Evolutionary conservation across 2,888 invertebrate genomes (phyloP).

Genomic region (Drosophila falleni): DNA sequence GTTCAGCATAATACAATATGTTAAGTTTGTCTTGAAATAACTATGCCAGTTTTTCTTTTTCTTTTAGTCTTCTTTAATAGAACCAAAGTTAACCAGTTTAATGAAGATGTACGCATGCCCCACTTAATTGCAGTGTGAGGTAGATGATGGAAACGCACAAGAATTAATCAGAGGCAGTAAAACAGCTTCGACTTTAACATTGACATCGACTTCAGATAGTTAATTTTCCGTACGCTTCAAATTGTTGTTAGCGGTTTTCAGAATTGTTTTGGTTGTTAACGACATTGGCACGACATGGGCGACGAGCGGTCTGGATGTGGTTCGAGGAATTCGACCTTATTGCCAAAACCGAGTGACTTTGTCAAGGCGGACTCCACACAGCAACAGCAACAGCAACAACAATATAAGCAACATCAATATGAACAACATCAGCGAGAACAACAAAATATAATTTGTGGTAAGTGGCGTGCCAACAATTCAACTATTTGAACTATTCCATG

Average conservation of each 20-base stretch:
- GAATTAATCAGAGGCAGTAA: constrained; percentile 64
- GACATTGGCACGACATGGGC: constrained; percentile 69
- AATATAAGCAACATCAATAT: constrained; percentile 24
- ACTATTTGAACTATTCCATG: constrained; percentile 65
- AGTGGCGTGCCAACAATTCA: constrained; percentile 68
- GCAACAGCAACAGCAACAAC: constrained; percentile 18
- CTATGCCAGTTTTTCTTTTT: background rate
- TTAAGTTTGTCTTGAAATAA: background rate
- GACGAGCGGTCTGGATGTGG: constrained; percentile 65
- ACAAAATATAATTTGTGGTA: constrained; percentile 69
- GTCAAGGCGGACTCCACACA: constrained; percentile 18
- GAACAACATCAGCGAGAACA: constrained; percentile 41
- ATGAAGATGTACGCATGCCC: constrained; percentile 2
- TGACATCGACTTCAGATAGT: constrained; percentile 36
- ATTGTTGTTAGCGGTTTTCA: constrained; percentile 54
- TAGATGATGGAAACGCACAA: constrained; percentile 32
- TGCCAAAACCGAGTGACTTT: constrained; percentile 30
- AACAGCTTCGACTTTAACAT: constrained; percentile 32
- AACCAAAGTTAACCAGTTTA: constrained; percentile 5
- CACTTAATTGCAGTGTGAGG: constrained; percentile 37
- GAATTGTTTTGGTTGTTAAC: constrained; percentile 56
- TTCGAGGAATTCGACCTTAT: constrained; percentile 16
- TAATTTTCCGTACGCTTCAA: constrained; percentile 33
- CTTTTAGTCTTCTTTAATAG: background rate
- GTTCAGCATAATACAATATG: background rate